phyloP scores from a whole-genome alignment of 2,888 invertebrate species.

The Myathropa florea region DNA sequence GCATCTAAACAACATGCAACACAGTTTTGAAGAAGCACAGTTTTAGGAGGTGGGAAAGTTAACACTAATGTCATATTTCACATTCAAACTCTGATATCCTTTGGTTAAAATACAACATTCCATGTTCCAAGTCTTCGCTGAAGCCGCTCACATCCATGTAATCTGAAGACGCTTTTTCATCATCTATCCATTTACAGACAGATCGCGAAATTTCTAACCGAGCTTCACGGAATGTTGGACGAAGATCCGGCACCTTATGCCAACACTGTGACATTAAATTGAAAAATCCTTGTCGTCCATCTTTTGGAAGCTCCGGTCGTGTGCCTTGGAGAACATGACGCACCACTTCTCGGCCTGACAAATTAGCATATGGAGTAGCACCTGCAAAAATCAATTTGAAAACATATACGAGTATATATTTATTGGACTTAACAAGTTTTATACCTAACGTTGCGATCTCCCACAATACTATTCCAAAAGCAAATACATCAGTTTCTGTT shows the following conservation, averaged over 20 bases:
- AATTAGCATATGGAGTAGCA: constrained; percentile 91
- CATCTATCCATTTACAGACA: constrained; percentile 80
- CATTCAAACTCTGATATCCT: constrained; percentile 85
- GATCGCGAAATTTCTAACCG: constrained; percentile 80
- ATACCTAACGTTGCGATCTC: constrained; percentile 91
- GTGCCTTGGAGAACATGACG: constrained; percentile 89
- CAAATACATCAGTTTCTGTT: constrained; percentile 92
- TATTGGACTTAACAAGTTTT: not conserved
- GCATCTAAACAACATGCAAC: constrained; percentile 24
- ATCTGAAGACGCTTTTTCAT: constrained; percentile 79
- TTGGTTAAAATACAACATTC: constrained; percentile 80
- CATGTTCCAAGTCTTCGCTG: constrained; percentile 80
- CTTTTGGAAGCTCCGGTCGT: constrained; percentile 88
- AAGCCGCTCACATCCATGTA: constrained; percentile 81
- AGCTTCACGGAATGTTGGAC: constrained; percentile 87
- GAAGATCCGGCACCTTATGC: constrained; percentile 87
- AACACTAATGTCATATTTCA: constrained; percentile 82
- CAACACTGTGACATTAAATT: constrained; percentile 84
- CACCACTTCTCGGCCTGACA: constrained; percentile 92
- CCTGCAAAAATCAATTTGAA: constrained; percentile 81
- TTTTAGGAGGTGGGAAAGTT: constrained; percentile 33
- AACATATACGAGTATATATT: not conserved
- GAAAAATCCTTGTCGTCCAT: constrained; percentile 88
- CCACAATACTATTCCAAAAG: constrained; percentile 92
- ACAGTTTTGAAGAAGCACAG: constrained; percentile 16